Evolutionary conservation across 1,140 invertebrate genomes (phyloP), one percentile per base, ranked within the genome.

Genomic region (Hycleus cichorii): DNA sequence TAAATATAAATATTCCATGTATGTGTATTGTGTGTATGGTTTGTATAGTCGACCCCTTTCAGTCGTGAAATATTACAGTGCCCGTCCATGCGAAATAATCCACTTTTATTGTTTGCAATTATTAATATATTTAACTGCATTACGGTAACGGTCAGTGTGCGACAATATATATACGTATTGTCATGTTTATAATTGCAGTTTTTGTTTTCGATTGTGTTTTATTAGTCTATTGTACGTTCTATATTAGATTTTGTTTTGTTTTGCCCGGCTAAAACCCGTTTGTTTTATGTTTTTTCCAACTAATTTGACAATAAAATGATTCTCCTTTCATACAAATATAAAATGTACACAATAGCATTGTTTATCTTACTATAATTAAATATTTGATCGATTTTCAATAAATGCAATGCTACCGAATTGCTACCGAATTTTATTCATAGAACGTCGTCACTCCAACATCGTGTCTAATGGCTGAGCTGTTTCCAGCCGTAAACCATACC

Each of bases 61-160:
- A 32, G 32, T 32, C 4, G 27, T 55, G 52, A 58, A 51, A 51
- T 51, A 51, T 51, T 46, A 51, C 43, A 51, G 49, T 11, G 53
- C 25, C 44, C 59, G 38, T 45, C 60, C 64, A 68, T 66, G 65
- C 68, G 66, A 64, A 69, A 68, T 69, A 68, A 69, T 69, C 66
- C 60, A 68, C 60, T 68, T 69, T 69, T 69, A 68, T 69, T 69
- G 68, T 69, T 69, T 62, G 64, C 63, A 69, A 69, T 69, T 69
- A 69, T 69, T 69, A 68, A 69, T 68, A 68, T 69, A 69, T 69
- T 69, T 69, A 69, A 69, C 68, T 66, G 63, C 57, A 67, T 69
- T 69, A 67, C 56, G 46, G 32, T 25, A 60, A 45, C 61, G 62
- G 57, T 58, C 61, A 56, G 27, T 7, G 42, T 49, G 43, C 18